Evolutionary conservation across 2,797 vertebrate genomes (phyloP).

Genomic region (Pogoniulus pusillus): DNA sequence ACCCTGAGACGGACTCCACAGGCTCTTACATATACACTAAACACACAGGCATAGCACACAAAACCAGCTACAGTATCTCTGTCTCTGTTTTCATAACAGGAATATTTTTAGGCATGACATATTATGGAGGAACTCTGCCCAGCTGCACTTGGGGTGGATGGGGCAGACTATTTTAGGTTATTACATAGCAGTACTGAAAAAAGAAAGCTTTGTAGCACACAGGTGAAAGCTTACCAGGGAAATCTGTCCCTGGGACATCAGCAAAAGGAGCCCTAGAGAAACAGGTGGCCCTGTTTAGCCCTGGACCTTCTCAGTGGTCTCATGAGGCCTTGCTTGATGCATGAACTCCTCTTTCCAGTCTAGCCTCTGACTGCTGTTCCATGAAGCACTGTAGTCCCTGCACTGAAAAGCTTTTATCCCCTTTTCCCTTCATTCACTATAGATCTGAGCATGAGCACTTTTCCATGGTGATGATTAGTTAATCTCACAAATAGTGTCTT

Average conservation of each 20-base stretch:
- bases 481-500: background rate
- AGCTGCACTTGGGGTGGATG: conserved; percentile 39
- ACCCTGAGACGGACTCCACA: background rate
- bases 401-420: background rate
- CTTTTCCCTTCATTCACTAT: background rate
- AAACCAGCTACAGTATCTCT: background rate
- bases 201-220: conserved; percentile 25
- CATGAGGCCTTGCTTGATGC: background rate
- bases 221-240: background rate
- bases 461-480: background rate
- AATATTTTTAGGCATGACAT: conserved; percentile 69
- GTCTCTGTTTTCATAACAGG: conserved; percentile 46
- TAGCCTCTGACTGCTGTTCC: background rate
- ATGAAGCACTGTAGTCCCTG: background rate
- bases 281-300: background rate
- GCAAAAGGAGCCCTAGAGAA: background rate
- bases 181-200: conserved; percentile 50
- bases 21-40: background rate
- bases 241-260: background rate
- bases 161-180: conserved; percentile 41
- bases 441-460: background rate
- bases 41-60: background rate
- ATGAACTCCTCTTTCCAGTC: background rate
- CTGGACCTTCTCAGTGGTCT: background rate
- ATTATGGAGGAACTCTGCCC: conserved; percentile 41